These are phyloP conservation scores for Drosophila pallidifrons DNA, from an alignment of 1,140 invertebrate species.

Conservation along the genomic window DNA sequence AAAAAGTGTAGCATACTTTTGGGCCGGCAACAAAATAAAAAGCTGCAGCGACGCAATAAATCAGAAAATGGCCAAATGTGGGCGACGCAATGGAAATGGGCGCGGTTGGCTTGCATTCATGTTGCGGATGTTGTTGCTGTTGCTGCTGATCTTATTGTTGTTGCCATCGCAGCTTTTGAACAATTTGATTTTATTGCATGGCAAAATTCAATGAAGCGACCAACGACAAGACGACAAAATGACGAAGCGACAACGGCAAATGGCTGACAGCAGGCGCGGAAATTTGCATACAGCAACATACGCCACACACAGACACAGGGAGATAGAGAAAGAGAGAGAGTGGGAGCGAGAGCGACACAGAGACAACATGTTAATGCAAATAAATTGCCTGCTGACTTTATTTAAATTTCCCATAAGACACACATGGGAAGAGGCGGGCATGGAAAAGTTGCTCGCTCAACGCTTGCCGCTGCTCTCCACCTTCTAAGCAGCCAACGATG, in stretches of 20 bases:
- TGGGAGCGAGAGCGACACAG: slow-evolving; percentile 44
- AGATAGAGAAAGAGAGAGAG: slow-evolving; percentile 29
- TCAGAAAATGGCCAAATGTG: slow-evolving; percentile 72
- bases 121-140: slow-evolving; percentile 11
- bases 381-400: slow-evolving; percentile 84
- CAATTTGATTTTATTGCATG: slow-evolving; percentile 74
- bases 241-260: slow-evolving; percentile 49
- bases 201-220: slow-evolving; percentile 79
- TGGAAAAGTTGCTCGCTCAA: neutral
- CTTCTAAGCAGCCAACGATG: slow-evolving; percentile 56
- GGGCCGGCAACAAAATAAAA: slow-evolving; percentile 44
- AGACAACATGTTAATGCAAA: slow-evolving; percentile 79
- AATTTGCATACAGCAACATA: slow-evolving; percentile 76
- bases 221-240: slow-evolving; percentile 53
- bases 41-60: slow-evolving; percentile 64
- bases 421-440: slow-evolving; percentile 47
- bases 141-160: neutral
- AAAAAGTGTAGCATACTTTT: slow-evolving; percentile 66
- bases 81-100: slow-evolving; percentile 48
- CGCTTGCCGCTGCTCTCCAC: neutral
- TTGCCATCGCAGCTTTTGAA: slow-evolving; percentile 63
- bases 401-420: slow-evolving; percentile 84
- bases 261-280: slow-evolving; percentile 71
- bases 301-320: slow-evolving; percentile 29
- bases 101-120: slow-evolving; percentile 37